Evolutionary conservation across 2,113 vertebrate genomes (phyloP), one percentile per base, ranked within the genome.

Genomic region (Tor tambroides): DNA sequence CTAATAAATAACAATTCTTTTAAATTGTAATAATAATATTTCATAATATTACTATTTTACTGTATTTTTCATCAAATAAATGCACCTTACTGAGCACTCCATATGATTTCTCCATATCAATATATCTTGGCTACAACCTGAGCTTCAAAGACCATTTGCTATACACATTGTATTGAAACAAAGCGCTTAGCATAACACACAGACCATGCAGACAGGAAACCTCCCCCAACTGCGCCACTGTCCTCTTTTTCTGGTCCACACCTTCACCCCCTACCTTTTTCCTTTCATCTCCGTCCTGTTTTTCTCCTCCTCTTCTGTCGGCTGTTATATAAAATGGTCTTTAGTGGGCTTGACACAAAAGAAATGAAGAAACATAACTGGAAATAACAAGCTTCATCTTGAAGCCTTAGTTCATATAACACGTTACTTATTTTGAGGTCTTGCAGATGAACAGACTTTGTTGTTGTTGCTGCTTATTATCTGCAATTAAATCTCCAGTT

Each of bases 301-400:
- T 81, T 79, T 30, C n/a, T 84, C 35, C 75, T 84, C 65, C 85
- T 61, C 51, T 77, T 87, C 77, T 86, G 67, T 82, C 43, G 21
- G 30, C 80, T 59, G 75, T 87, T 83, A 46, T 35, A 67, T 76
- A 87, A 87, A 83, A 21, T 38, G 43, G 38, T 51, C 54, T 69
- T 76, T 54, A 43, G 49, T 32, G 59, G 77, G 26, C 74, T 77
- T 87, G 86, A 46, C 63, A 43, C 80, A 79, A 19, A 30, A 59
- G 19, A 49, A 79, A 49, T 30, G 51, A 23, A 88, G 28, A 88
- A 80, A 84, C 83, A 72, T 74, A 65, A 41, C 83, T 38, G 38
- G 79, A 85, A 85, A 89, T 87, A 69, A 75, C 54, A 79, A 77
- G 28, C 43, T 63, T 78, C 79, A 75, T 82, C 54, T 74, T 87